Percentiles rank a stretch among this genome's conserved stretches.
These are phyloP conservation scores for Agrotis puta DNA, from an alignment of 2,888 invertebrate species.

Conservation along the genomic window DNA sequence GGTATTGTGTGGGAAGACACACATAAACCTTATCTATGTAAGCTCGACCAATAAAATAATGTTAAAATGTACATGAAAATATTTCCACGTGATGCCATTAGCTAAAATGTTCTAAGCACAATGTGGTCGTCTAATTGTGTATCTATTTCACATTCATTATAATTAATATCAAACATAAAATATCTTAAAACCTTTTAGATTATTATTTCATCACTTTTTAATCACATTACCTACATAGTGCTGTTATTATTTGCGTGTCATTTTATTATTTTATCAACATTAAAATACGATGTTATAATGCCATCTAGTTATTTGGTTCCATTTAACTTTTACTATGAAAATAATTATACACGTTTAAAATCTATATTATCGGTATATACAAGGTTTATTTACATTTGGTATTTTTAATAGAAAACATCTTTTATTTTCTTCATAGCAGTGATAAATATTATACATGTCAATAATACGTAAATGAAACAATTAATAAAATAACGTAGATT, in stretches of 20 bases:
- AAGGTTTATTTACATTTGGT: slow-evolving; percentile 76
- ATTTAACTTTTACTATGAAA: slow-evolving; percentile 90
- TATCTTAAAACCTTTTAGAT: slow-evolving; percentile 52
- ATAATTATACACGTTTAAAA: slow-evolving; percentile 88
- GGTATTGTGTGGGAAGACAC: slow-evolving; percentile 71
- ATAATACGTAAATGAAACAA: slow-evolving; percentile 29
- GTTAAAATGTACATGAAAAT: slow-evolving; percentile 59
- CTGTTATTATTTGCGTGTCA: slow-evolving; percentile 60
- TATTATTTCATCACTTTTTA: slow-evolving; percentile 67
- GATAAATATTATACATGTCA: slow-evolving; percentile 24
- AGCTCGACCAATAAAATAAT: slow-evolving; percentile 74
- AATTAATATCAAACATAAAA: slow-evolving; percentile 54
- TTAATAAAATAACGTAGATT: background rate
- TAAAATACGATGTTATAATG: slow-evolving; percentile 60
- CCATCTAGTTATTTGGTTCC: slow-evolving; percentile 87
- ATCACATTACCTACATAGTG: slow-evolving; percentile 66
- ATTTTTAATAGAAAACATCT: slow-evolving; percentile 71
- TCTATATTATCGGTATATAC: slow-evolving; percentile 79
- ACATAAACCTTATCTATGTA: slow-evolving; percentile 70
- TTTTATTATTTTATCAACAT: slow-evolving; percentile 42
- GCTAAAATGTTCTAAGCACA: slow-evolving; percentile 52
- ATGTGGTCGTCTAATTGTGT: slow-evolving; percentile 38
- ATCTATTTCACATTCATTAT: slow-evolving; percentile 36
- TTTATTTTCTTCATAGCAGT: slow-evolving; percentile 46
- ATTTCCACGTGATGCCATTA: slow-evolving; percentile 55